A percentile compares a stretch with the other conserved stretches of the same genome.
Conservation (phyloP, 2,113 vertebrate genomes). For the Salvelinus fontinalis region DNA sequence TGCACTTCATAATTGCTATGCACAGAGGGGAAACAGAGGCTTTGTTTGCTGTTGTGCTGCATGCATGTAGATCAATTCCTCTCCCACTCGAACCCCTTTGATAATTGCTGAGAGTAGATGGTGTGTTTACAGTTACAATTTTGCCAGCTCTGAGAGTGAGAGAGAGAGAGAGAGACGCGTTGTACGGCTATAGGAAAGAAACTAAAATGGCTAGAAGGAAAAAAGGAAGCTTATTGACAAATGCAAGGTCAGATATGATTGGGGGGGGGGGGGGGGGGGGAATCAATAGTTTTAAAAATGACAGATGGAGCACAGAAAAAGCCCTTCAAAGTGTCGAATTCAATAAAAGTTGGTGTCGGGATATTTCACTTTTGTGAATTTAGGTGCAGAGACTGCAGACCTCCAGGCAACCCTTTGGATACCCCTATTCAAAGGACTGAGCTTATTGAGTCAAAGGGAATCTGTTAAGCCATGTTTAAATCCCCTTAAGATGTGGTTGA, state of each 20-base stretch:
- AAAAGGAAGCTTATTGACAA: conserved; percentile 49
- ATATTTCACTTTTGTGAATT: conserved; percentile 58
- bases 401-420: conserved; percentile 48
- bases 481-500: neutral
- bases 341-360: conserved; percentile 57
- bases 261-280: conserved; percentile 50
- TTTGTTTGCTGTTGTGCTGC: conserved; percentile 66
- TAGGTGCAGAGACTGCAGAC: conserved; percentile 24
- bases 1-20: conserved; percentile 69
- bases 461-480: neutral
- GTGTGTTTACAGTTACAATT: conserved; percentile 56
- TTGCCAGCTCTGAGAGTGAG: conserved; percentile 29
- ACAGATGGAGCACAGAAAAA: conserved; percentile 55
- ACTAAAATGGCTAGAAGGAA: conserved; percentile 36
- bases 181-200: conserved; percentile 57
- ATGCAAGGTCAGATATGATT: conserved; percentile 60
- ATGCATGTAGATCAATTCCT: conserved; percentile 67
- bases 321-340: conserved; percentile 68
- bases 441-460: conserved; percentile 10
- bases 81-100: conserved; percentile 54
- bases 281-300: conserved; percentile 69
- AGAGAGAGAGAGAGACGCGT: conserved; percentile 12
- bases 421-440: conserved; percentile 42
- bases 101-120: conserved; percentile 63
- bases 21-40: conserved; percentile 57